A percentile compares a stretch with the other conserved stretches of the same genome.
Evolutionary conservation across 2,888 invertebrate species (phyloP).

Genomic region (Auanema freiburgensis): DNA sequence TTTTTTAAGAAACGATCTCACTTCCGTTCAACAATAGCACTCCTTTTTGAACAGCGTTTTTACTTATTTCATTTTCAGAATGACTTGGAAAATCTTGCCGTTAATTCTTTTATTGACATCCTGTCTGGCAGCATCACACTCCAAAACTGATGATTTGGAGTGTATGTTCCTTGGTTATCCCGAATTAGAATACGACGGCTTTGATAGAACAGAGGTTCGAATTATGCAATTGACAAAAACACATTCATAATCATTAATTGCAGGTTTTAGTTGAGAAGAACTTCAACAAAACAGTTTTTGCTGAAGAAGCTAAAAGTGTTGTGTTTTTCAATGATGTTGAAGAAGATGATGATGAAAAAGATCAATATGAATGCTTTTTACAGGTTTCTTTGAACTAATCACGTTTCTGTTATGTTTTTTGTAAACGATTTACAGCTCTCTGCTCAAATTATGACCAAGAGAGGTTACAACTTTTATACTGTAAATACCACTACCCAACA

Average conservation of each 20-base stretch:
- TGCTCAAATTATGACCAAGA: constrained; percentile 64
- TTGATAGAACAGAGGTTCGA: constrained; percentile 58
- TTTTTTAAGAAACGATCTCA: too few species aligned
- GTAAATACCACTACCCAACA: constrained; percentile 64
- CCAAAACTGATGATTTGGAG: constrained; percentile 51
- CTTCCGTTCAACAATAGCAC: too few species aligned
- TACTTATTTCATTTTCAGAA: constrained; percentile 23
- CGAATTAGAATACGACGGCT: constrained; percentile 64
- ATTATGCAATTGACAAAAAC: constrained; percentile 2
- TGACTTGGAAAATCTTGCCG: constrained; percentile 34
- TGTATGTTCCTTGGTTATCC: constrained; percentile 65
- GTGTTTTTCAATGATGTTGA: constrained; percentile 65
- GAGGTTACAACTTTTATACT: constrained; percentile 64
- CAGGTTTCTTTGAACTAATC: constrained; percentile 42
- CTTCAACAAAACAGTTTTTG: constrained; percentile 64
- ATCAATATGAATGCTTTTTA: constrained; percentile 64
- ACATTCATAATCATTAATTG: neutral
- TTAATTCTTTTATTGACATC: constrained; percentile 11
- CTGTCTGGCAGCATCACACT: constrained; percentile 20
- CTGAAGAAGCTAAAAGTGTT: constrained; percentile 63
- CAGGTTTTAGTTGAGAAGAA: constrained; percentile 62
- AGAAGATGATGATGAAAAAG: constrained; percentile 62
- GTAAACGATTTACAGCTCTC: constrained; percentile 51
- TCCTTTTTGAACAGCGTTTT: too few species aligned
- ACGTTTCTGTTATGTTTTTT: neutral